Conservation (phyloP, 1,140 invertebrate genomes). For the Macrobrachium nipponense region DNA sequence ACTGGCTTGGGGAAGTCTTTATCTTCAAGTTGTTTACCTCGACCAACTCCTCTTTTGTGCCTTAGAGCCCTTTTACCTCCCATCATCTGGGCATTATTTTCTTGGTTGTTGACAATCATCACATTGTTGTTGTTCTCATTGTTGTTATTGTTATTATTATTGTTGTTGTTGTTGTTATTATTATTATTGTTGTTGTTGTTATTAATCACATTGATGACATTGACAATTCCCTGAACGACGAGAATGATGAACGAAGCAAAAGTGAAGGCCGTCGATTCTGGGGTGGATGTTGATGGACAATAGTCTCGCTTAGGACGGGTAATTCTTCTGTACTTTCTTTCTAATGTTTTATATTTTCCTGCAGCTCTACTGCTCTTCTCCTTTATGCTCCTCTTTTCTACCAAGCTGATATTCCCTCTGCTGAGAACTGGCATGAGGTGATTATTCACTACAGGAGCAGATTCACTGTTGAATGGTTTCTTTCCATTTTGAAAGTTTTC, state of each 20-base stretch:
- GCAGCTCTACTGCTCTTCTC: too few species aligned
- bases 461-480: too few species aligned
- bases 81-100: background rate
- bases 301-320: too few species aligned
- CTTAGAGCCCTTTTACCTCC: background rate
- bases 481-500: too few species aligned
- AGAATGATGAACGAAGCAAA: slow-evolving; percentile 54
- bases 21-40: too few species aligned
- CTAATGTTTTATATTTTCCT: too few species aligned
- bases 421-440: too few species aligned
- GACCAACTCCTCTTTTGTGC: background rate
- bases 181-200: slow-evolving; percentile 57
- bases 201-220: slow-evolving; percentile 45
- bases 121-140: slow-evolving; percentile 49
- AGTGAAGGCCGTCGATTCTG: slow-evolving; percentile 47
- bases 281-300: slow-evolving; percentile 19
- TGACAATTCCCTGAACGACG: slow-evolving; percentile 48
- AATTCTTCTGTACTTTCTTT: too few species aligned
- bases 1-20: too few species aligned
- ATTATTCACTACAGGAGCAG: too few species aligned
- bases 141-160: slow-evolving; percentile 52
- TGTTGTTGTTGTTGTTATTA: slow-evolving; percentile 50
- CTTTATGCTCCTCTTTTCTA: too few species aligned
- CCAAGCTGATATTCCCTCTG: too few species aligned
- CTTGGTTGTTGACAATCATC: slow-evolving; percentile 28